A percentile compares a stretch with the other conserved stretches of the same genome.
phyloP scores from a whole-genome alignment of 2,113 vertebrate genomes.

The Dipodomys stephensi region DNA sequence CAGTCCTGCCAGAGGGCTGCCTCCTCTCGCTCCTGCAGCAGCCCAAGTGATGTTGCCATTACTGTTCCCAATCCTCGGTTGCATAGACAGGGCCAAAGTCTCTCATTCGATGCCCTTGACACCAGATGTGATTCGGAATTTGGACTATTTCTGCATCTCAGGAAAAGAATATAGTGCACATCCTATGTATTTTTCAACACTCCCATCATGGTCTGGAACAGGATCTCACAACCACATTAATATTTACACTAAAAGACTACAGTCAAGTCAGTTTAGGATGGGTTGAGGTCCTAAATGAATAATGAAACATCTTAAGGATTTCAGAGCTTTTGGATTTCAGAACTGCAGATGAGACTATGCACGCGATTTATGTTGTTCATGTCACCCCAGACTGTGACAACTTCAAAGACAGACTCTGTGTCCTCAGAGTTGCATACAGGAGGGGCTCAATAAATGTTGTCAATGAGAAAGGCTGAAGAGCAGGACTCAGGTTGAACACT shows the following conservation, averaged over 20 bases:
- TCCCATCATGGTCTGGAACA: not conserved
- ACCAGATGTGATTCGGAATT: slow-evolving; percentile 11
- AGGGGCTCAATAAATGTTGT: not conserved
- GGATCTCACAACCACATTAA: not conserved
- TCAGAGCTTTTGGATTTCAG: slow-evolving; percentile 44
- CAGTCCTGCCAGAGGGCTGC: not conserved
- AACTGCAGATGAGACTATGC: not conserved
- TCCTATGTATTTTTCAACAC: not conserved
- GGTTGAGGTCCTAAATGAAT: not conserved
- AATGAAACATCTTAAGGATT: slow-evolving; percentile 22
- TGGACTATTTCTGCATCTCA: slow-evolving; percentile 37
- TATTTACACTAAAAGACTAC: slow-evolving; percentile 24
- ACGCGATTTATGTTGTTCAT: not conserved
- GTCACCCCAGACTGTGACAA: not conserved
- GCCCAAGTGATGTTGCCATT: not conserved
- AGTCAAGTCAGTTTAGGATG: slow-evolving; percentile 9
- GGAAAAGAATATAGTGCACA: slow-evolving; percentile 19
- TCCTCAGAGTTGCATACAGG: not conserved
- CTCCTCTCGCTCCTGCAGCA: not conserved
- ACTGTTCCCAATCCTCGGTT: not conserved
- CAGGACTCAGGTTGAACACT: not conserved
- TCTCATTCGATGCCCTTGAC: not conserved
- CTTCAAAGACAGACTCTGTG: not conserved
- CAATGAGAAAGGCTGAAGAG: not conserved
- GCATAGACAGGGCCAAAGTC: not conserved